Evolutionary conservation across 2,797 vertebrate genomes (phyloP).

Genomic region (Onychomys leucogaster): DNA sequence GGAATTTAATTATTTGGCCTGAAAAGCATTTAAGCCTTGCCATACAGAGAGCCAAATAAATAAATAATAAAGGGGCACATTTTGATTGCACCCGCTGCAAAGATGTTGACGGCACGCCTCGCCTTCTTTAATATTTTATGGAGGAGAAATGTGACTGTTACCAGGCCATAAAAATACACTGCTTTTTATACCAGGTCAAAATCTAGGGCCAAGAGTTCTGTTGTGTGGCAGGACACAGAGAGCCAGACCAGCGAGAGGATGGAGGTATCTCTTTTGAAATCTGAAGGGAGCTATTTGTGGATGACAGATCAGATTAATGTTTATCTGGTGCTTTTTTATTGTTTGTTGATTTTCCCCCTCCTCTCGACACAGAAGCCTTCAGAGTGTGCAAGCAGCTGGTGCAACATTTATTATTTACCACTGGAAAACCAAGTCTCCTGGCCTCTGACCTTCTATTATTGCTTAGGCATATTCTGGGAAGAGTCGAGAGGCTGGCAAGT

Average conservation of each 20-base stretch:
- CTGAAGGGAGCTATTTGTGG: slow-evolving; percentile 76
- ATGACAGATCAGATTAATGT: slow-evolving; percentile 65
- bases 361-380: slow-evolving; percentile 84
- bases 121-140: slow-evolving; percentile 84
- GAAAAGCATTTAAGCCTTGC: slow-evolving; percentile 78
- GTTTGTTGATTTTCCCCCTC: slow-evolving; percentile 42
- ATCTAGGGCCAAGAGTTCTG: slow-evolving; percentile 51
- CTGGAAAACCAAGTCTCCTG: slow-evolving; percentile 83
- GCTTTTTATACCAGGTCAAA: slow-evolving; percentile 71
- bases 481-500: slow-evolving; percentile 79
- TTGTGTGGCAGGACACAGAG: slow-evolving; percentile 55
- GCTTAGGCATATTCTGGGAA: slow-evolving; percentile 66
- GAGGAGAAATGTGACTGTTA: slow-evolving; percentile 80
- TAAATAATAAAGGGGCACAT: slow-evolving; percentile 82
- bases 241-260: slow-evolving; percentile 54
- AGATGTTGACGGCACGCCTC: slow-evolving; percentile 79
- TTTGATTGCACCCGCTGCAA: slow-evolving; percentile 79
- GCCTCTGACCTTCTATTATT: slow-evolving; percentile 77
- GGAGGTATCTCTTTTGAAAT: slow-evolving; percentile 49
- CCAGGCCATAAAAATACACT: slow-evolving; percentile 82
- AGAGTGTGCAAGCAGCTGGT: slow-evolving; percentile 84
- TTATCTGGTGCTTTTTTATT: background rate
- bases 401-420: slow-evolving; percentile 88
- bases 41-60: slow-evolving; percentile 78
- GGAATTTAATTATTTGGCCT: slow-evolving; percentile 81